Evolutionary conservation across 2,113 vertebrate genomes (phyloP).

Genomic region (Corythoichthys intestinalis): DNA sequence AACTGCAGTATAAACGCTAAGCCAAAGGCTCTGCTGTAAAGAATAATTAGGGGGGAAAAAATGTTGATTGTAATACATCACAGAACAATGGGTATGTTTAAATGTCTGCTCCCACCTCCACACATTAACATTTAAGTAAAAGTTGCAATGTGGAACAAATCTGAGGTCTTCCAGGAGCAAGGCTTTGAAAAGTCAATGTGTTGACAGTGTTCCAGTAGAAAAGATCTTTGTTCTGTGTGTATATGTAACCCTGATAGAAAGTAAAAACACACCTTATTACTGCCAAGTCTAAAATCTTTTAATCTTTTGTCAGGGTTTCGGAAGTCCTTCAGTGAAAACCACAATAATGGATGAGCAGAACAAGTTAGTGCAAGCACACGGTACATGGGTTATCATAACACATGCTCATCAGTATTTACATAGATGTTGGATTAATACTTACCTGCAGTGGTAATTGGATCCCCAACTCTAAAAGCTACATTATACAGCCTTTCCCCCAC

Average conservation of each 20-base stretch:
- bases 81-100: background rate
- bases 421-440: background rate
- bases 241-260: background rate
- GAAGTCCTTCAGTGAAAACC: background rate
- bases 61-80: background rate
- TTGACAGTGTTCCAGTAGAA: background rate
- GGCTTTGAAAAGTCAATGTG: slow-evolving; percentile 6
- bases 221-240: background rate
- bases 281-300: slow-evolving; percentile 9
- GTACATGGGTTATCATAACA: too few relatives aligned
- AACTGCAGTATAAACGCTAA: background rate
- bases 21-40: background rate
- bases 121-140: background rate
- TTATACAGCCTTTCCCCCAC: too few relatives aligned
- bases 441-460: background rate
- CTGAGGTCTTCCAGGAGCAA: background rate
- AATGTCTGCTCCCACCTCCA: background rate
- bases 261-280: background rate
- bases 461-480: too few relatives aligned
- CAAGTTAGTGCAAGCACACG: background rate
- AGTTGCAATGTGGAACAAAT: background rate
- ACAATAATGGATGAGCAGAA: background rate
- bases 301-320: background rate
- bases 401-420: too few relatives aligned
- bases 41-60: background rate